phyloP scores from a whole-genome alignment of 2,888 invertebrate genomes.

The Dryocosmus kuriphilus region DNA sequence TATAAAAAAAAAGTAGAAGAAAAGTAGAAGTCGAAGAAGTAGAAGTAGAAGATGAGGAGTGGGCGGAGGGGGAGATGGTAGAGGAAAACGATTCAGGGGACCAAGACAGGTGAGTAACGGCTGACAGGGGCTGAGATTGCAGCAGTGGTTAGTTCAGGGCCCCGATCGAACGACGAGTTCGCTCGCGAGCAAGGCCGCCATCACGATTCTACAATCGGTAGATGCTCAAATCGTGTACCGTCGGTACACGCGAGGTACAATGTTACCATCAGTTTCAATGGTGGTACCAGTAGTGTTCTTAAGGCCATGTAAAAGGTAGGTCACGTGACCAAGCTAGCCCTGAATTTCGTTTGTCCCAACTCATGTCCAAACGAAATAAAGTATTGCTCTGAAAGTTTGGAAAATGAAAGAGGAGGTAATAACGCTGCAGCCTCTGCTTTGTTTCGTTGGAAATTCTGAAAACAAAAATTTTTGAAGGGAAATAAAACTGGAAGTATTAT shows the following conservation, averaged over 20 bases:
- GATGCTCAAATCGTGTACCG: too few relatives aligned
- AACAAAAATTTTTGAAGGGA: too few relatives aligned
- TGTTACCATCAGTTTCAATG: constrained; percentile 54
- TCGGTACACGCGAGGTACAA: constrained; percentile 58
- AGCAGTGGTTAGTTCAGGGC: constrained; percentile 58
- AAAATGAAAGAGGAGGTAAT: too few relatives aligned
- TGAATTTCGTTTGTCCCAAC: too few relatives aligned
- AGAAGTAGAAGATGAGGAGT: constrained; percentile 48
- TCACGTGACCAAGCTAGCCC: too few relatives aligned
- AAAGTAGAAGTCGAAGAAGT: constrained; percentile 21
- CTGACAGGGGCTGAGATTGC: constrained; percentile 66
- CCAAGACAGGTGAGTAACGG: constrained; percentile 68
- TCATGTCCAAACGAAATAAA: too few relatives aligned
- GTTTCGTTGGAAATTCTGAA: too few relatives aligned
- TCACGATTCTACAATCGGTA: constrained; percentile 58
- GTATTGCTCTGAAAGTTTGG: too few relatives aligned
- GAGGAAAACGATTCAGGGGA: constrained; percentile 52
- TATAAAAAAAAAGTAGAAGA: not conserved
- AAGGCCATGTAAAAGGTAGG: too few relatives aligned
- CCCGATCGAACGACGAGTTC: constrained; percentile 60
- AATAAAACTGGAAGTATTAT: too few relatives aligned
- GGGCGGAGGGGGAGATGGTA: constrained; percentile 49
- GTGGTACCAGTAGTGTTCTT: constrained; percentile 54
- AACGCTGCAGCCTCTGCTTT: too few relatives aligned
- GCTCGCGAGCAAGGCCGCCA: constrained; percentile 59